phyloP scores from a whole-genome alignment of 2,113 vertebrate genomes.

The Stomatorhinus ivindoensis region DNA sequence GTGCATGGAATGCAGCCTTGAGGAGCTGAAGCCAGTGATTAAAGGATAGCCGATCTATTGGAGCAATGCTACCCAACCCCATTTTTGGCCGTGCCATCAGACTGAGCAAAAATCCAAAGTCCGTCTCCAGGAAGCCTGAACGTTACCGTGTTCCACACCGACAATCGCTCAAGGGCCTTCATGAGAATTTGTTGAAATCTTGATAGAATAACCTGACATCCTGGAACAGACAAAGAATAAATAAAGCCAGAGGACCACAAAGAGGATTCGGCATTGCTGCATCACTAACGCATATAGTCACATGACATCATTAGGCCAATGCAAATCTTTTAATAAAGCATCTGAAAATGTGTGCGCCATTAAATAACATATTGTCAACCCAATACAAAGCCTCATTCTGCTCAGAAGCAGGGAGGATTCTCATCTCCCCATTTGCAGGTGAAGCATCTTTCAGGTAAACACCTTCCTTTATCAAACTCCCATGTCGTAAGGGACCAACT shows the following conservation, averaged over 20 bases:
- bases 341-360: neutral
- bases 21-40: neutral
- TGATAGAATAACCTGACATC: neutral
- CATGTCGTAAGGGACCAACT: neutral
- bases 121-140: neutral
- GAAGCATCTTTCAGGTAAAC: neutral
- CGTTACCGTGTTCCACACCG: neutral
- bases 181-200: neutral
- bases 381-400: neutral
- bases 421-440: neutral
- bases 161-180: neutral
- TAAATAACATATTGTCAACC: neutral
- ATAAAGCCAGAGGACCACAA: neutral
- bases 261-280: neutral
- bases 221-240: neutral
- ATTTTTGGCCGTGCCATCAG: neutral
- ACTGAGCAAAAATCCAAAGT: neutral
- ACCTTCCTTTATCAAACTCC: neutral
- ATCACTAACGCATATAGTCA: neutral
- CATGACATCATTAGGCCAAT: neutral
- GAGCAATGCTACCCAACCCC: neutral
- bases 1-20: neutral
- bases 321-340: neutral
- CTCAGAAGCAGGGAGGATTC: neutral
- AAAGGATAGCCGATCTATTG: neutral